Evolutionary conservation across 1,140 invertebrate genomes (phyloP).

Genomic region (Drosophila bocki): DNA sequence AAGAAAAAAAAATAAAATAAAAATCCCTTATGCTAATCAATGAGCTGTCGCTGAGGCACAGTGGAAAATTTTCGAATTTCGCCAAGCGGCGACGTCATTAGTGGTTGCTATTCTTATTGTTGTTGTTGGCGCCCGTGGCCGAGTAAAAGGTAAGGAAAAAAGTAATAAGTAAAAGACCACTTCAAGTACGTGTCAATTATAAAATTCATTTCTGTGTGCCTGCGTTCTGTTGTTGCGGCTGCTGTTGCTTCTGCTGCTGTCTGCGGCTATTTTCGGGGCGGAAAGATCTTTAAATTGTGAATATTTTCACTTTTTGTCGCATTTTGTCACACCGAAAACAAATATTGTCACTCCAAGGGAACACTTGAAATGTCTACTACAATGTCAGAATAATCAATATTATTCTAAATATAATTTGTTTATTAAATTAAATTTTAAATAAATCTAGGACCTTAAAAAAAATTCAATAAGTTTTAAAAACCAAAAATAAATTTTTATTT

Average conservation of each 20-base stretch:
- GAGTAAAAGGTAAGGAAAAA: conserved; percentile 56
- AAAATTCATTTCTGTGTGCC: conserved; percentile 46
- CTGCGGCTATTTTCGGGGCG: conserved; percentile 50
- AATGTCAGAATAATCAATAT: not conserved
- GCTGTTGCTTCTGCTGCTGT: conserved; percentile 20
- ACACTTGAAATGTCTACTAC: not conserved
- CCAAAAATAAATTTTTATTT: not conserved
- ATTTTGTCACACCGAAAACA: conserved; percentile 8
- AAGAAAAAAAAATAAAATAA: not conserved
- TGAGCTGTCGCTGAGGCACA: conserved; percentile 50
- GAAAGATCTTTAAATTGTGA: conserved; percentile 50
- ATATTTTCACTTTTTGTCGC: conserved; percentile 49
- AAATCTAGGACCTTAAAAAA: not conserved
- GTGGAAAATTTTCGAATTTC: conserved; percentile 73
- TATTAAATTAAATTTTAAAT: not conserved
- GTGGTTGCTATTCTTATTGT: conserved; percentile 22
- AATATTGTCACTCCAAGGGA: not conserved
- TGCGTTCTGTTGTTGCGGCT: conserved; percentile 12
- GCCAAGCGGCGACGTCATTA: conserved; percentile 42
- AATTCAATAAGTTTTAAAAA: not conserved
- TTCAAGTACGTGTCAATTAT: conserved; percentile 78
- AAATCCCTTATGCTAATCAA: conserved; percentile 50
- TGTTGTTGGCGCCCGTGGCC: conserved; percentile 37
- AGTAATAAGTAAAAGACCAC: conserved; percentile 52
- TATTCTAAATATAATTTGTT: not conserved